Evolutionary conservation across 2,113 vertebrate genomes (phyloP), one percentile per base, ranked within the genome.

Genomic region (Aramus guarauna): DNA sequence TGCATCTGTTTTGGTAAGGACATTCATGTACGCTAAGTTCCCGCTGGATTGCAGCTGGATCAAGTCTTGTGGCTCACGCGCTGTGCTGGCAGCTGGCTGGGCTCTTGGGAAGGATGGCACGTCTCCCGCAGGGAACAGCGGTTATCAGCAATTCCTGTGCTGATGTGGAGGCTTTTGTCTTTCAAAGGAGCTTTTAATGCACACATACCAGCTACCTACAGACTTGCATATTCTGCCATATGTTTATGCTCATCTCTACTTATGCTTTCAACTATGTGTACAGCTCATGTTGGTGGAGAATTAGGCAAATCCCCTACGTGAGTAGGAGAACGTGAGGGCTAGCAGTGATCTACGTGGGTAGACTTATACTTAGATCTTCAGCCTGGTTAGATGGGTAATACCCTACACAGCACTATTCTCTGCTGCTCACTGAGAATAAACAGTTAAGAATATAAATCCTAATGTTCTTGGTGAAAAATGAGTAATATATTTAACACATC

Each of bases 41-140:
- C 47, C 66, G 55, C n/a, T 55, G 26, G 37, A 26, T 8, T 39
- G 17, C 55, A 50, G 67, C 22, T 53, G 22, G 15, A 37, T 67
- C 6, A 32, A 37, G 30, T 14, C 5, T 19, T 53, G 34, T 39
- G 1, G 2, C 9, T 67, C 15, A 1, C 8, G 12, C 27, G 2
- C 36, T 41, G 41, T 37, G 29, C 36, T 37, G 32, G 56, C 6
- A 41, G 24, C 39, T 60, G 39, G 8, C 17, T 45, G 1, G 2
- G 52, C 30, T 56, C 43, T 53, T 64, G 74, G 37, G 73, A 55
- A 73, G 60, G 84, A 26, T 29, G 53, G 27, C 9, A 1, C 22
- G 12, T 27, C 36, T 63, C 82, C 73, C 52, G 3, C 45, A 14
- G 74, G 39, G n/a, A 41, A 9, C 32, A 13, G 60, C 1, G 15